phyloP scores from a whole-genome alignment of 2,113 vertebrate genomes.

The Alectura lathami region DNA sequence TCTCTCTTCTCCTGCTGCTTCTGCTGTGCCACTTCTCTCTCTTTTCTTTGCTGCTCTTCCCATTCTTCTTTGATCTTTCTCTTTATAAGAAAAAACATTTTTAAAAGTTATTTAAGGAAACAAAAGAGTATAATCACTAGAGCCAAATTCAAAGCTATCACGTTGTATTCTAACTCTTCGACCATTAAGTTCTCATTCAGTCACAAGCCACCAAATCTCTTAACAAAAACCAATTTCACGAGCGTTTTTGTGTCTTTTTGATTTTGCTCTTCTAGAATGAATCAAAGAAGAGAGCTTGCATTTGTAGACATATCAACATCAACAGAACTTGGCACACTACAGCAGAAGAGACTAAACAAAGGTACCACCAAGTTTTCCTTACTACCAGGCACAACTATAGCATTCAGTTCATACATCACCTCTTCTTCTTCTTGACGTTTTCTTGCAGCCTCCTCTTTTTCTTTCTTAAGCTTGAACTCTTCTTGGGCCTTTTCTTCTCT shows the following conservation, averaged over 20 bases:
- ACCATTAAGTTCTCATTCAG: neutral
- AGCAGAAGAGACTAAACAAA: neutral
- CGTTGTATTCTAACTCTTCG: neutral
- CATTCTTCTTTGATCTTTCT: conserved; percentile 93
- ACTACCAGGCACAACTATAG: neutral
- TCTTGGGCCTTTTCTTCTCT: conserved; percentile 91
- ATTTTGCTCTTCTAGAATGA: neutral
- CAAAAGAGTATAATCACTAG: neutral
- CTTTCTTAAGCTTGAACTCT: conserved; percentile 84
- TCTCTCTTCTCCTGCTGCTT: conserved; percentile 89
- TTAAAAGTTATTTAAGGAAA: neutral
- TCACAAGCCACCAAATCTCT: neutral
- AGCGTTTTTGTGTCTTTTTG: neutral
- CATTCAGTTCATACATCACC: conserved; percentile 71
- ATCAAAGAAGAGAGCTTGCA: neutral
- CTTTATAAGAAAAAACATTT: conserved; percentile 66
- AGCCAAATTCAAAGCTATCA: neutral
- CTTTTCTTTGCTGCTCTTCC: conserved; percentile 90
- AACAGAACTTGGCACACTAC: neutral
- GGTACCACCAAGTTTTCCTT: neutral
- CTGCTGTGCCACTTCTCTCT: conserved; percentile 84
- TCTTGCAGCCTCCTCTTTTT: conserved; percentile 86
- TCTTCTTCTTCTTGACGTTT: conserved; percentile 91
- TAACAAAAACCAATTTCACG: neutral
- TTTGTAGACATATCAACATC: neutral